A percentile compares a stretch with the other conserved stretches of the same genome.
Evolutionary conservation across 2,888 invertebrate genomes (phyloP).

Genomic region (Cheilosia grossa): DNA sequence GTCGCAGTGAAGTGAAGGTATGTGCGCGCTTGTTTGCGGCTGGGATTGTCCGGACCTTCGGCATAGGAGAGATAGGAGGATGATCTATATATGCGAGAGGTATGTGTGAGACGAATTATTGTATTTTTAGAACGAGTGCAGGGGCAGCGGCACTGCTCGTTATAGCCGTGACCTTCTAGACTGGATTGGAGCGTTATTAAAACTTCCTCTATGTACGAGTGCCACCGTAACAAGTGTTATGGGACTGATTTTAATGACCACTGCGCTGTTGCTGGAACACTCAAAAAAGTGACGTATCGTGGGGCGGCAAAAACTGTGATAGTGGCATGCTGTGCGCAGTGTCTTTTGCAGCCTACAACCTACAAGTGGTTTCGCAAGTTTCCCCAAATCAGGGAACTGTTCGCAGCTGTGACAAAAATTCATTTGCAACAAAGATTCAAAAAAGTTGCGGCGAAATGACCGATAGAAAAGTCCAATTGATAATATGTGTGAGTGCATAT

Average conservation of each 20-base stretch:
- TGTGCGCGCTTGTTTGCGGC: slow-evolving; percentile 19
- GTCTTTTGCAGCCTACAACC: background rate
- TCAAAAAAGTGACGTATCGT: slow-evolving; percentile 29
- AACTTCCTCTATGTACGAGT: slow-evolving; percentile 11
- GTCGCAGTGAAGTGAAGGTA: background rate
- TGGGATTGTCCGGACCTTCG: slow-evolving; percentile 3
- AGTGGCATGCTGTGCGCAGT: background rate
- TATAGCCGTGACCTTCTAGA: slow-evolving; percentile 55
- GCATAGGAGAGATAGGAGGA: background rate
- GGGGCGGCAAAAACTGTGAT: background rate
- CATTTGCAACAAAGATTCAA: too few relatives aligned
- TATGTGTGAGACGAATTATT: slow-evolving; percentile 26
- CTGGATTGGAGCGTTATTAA: slow-evolving; percentile 37
- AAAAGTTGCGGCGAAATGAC: too few relatives aligned
- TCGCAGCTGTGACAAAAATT: too few relatives aligned
- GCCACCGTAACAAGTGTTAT: slow-evolving; percentile 61
- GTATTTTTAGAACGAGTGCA: slow-evolving; percentile 39
- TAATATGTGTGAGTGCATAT: too few relatives aligned
- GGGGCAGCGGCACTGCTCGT: slow-evolving; percentile 38
- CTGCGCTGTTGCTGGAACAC: slow-evolving; percentile 37
- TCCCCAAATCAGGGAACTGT: background rate
- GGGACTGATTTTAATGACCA: slow-evolving; percentile 67
- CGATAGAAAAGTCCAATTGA: too few relatives aligned
- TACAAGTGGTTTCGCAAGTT: slow-evolving; percentile 9
- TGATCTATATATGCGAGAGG: background rate